Evolutionary conservation across 2,113 vertebrate genomes (phyloP).

Genomic region (Oncorhynchus clarkii): DNA sequence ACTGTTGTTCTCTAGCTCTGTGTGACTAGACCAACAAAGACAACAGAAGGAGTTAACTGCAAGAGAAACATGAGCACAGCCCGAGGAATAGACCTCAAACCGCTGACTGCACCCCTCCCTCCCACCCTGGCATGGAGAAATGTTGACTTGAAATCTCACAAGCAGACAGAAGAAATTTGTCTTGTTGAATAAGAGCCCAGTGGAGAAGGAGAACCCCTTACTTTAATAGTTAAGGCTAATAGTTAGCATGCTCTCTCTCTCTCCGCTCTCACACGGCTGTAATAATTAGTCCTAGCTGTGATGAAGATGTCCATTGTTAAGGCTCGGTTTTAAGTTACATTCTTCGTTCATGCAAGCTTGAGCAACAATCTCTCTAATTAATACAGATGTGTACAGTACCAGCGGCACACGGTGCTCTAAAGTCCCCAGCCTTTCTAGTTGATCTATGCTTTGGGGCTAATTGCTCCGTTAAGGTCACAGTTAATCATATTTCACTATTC

Average conservation of each 20-base stretch:
- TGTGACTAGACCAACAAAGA: no score
- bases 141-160: not conserved
- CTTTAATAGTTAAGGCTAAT: not conserved
- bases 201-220: not conserved
- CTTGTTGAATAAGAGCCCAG: not conserved
- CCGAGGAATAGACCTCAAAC: not conserved
- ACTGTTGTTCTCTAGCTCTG: no score
- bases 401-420: slow-evolving; percentile 7
- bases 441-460: slow-evolving; percentile 32
- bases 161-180: not conserved
- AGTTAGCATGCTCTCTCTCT: no score
- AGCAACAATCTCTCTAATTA: slow-evolving; percentile 52
- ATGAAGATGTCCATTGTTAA: slow-evolving; percentile 15
- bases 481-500: slow-evolving; percentile 46
- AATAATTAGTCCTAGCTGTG: not conserved
- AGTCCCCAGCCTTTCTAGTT: slow-evolving; percentile 4
- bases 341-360: slow-evolving; percentile 36
- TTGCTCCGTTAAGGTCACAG: slow-evolving; percentile 53
- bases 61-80: not conserved
- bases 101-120: not conserved
- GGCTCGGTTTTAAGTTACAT: slow-evolving; percentile 46
- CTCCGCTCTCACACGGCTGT: not conserved
- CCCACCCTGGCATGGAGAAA: not conserved
- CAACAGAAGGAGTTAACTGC: not conserved
- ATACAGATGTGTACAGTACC: slow-evolving; percentile 45